These are phyloP conservation scores for Apeltes quadracus DNA, from an alignment of 2,113 vertebrate genomes.

Conservation along the genomic window DNA sequence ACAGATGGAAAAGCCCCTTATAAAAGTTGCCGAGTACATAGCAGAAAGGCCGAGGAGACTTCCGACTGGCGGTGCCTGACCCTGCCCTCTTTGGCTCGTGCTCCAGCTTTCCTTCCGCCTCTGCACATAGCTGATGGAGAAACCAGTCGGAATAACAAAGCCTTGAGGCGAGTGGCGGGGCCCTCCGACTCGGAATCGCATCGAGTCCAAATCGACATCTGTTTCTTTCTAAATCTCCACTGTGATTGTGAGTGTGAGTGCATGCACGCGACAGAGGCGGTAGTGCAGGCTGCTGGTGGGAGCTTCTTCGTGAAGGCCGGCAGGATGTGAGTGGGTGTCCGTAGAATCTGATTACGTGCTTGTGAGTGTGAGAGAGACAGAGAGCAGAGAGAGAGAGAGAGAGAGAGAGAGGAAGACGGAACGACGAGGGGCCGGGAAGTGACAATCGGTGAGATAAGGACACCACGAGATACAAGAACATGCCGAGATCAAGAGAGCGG, in stretches of 20 bases:
- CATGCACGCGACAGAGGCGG: constrained; percentile 18
- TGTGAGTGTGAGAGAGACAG: constrained; percentile 45
- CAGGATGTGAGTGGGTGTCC: constrained; percentile 41
- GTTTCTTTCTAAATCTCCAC: constrained; percentile 60
- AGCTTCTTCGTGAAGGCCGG: constrained; percentile 11
- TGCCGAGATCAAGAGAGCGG: neutral
- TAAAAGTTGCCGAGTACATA: constrained; percentile 32
- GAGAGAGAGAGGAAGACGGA: too few relatives aligned
- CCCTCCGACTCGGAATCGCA: constrained; percentile 36
- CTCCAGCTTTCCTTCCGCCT: constrained; percentile 37
- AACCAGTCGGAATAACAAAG: constrained; percentile 59
- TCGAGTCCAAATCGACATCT: constrained; percentile 68
- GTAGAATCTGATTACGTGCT: constrained; percentile 38
- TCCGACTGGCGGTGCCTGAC: constrained; percentile 15
- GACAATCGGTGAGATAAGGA: constrained; percentile 5
- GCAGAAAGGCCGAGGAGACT: constrained; percentile 25
- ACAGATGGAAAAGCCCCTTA: constrained; percentile 50
- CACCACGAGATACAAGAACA: neutral
- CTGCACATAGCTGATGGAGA: constrained; percentile 54
- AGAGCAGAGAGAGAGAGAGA: constrained; percentile 48
- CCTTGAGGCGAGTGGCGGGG: constrained; percentile 21
- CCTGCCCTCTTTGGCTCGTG: constrained; percentile 5
- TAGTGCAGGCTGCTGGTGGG: neutral
- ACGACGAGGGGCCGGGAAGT: neutral
- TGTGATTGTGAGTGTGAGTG: constrained; percentile 61